Conservation (phyloP, 2,888 invertebrate species). For the Cosmopolites sordidus region DNA sequence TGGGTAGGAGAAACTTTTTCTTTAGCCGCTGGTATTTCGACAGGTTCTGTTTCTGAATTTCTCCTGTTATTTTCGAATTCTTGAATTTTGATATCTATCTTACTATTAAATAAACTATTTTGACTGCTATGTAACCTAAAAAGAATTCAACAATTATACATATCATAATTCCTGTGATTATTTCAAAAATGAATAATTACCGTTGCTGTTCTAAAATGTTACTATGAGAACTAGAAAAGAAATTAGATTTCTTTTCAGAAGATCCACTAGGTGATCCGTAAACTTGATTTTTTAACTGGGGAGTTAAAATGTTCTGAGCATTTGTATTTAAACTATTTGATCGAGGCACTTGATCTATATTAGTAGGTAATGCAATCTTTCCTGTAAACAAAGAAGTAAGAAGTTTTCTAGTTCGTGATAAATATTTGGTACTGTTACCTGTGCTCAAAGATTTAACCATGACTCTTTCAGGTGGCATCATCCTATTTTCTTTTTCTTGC, state of each 20-base stretch:
- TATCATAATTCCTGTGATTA: slow-evolving; percentile 33
- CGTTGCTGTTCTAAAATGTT: slow-evolving; percentile 64
- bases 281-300: slow-evolving; percentile 28
- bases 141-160: neutral
- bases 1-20: slow-evolving; percentile 40
- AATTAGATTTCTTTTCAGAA: slow-evolving; percentile 45
- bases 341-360: slow-evolving; percentile 32
- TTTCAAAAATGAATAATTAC: slow-evolving; percentile 9
- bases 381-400: slow-evolving; percentile 23
- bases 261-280: slow-evolving; percentile 25
- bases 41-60: slow-evolving; percentile 11
- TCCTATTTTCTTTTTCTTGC: slow-evolving; percentile 31
- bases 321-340: slow-evolving; percentile 40
- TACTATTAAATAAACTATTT: slow-evolving; percentile 25
- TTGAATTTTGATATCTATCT: slow-evolving; percentile 45
- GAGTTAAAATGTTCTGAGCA: slow-evolving; percentile 23
- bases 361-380: slow-evolving; percentile 35
- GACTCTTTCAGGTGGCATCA: slow-evolving; percentile 34
- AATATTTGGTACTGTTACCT: slow-evolving; percentile 16
- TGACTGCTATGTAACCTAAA: slow-evolving; percentile 22
- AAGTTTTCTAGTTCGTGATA: too few relatives aligned
- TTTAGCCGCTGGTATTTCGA: slow-evolving; percentile 9
- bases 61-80: slow-evolving; percentile 35
- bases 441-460: slow-evolving; percentile 47
- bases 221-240: slow-evolving; percentile 66